Evolutionary conservation across 2,113 vertebrate species (phyloP), one percentile per base, ranked within the genome.

Genomic region (Paratilapia polleni): DNA sequence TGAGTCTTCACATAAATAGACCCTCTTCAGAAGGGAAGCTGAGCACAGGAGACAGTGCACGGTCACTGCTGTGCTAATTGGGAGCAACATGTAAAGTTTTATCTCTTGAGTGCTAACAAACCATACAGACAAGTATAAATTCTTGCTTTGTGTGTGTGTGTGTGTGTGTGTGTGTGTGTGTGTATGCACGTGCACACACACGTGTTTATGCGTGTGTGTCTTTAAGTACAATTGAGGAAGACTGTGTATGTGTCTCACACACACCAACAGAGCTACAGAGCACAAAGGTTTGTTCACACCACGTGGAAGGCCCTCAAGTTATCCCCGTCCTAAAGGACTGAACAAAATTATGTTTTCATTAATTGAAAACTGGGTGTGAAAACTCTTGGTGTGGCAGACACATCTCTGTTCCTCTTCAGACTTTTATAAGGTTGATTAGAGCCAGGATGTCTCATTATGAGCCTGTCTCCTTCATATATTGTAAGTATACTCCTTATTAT

Each of bases 81-180:
- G 98, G 98, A 98, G 98, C 98, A 98, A 98, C 97, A 97, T 97
- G 98, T 97, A 98, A 97, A 99, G 97, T 99, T 99, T 98, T 99
- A 98, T 99, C 97, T 98, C 96, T 96, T 95, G 96, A 97, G 97
- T 97, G 96, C 97, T 97, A 98, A 98, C 98, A 98, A 99, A 97
- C 97, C 96, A 95, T 97, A 97, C 97, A 97, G 97, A 98, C 97
- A 97, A 97, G 90, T 86, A 84, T 88, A 94, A 94, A 92, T 93
- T 96, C 95, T 94, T 90, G 95, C 94, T 3, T 11, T 38, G 54
- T 74, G 77, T 66, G 60, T 63, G 28, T 2, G 6, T 19, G 6
- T 60, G 49, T 64, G 58, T 62, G 75, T 74, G 82, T 70, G 28
- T 31, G 28, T 31, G 28, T 31, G 28, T 31, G 28, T 36, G 36